Percentiles rank a stretch among this genome's conserved stretches.
Evolutionary conservation across 2,888 invertebrate genomes (phyloP).

Genomic region (Celastrina argiolus): DNA sequence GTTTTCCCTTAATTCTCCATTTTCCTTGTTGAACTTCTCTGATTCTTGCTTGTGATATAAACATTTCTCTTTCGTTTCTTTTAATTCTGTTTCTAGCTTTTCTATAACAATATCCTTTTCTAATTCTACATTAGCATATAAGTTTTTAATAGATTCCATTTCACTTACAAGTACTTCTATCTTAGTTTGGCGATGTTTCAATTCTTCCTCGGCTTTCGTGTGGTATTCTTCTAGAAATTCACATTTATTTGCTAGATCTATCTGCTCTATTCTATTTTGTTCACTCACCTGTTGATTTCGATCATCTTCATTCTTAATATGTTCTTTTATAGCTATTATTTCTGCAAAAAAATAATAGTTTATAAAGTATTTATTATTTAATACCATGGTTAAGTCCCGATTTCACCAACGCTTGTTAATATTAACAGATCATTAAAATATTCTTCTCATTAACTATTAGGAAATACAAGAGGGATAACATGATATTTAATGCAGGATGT

Average conservation of each 20-base stretch:
- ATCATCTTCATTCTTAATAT: constrained; percentile 42
- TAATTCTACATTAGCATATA: constrained; percentile 24
- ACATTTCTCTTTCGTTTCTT: constrained; percentile 42
- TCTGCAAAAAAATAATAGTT: constrained; percentile 43
- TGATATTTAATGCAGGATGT: too few species aligned
- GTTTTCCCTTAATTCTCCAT: constrained; percentile 40
- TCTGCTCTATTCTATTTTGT: constrained; percentile 42
- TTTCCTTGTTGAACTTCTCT: constrained; percentile 35
- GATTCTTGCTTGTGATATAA: constrained; percentile 42
- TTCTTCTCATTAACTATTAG: too few species aligned
- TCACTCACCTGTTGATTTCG: constrained; percentile 41
- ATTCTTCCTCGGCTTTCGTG: constrained; percentile 46
- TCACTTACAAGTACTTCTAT: constrained; percentile 35
- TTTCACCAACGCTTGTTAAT: too few species aligned
- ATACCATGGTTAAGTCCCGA: neutral
- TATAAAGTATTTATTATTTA: too few species aligned
- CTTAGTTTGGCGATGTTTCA: constrained; percentile 47
- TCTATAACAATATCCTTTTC: constrained; percentile 45
- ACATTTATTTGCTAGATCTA: constrained; percentile 45
- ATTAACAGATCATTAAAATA: too few species aligned
- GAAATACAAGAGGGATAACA: too few species aligned
- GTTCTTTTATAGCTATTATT: constrained; percentile 44
- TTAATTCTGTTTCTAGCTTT: constrained; percentile 45
- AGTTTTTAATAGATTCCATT: constrained; percentile 25
- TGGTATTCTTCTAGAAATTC: constrained; percentile 49